Evolutionary conservation across 2,113 vertebrate species (phyloP), one percentile per base, ranked within the genome.

Genomic region (Nothobranchius furzeri): DNA sequence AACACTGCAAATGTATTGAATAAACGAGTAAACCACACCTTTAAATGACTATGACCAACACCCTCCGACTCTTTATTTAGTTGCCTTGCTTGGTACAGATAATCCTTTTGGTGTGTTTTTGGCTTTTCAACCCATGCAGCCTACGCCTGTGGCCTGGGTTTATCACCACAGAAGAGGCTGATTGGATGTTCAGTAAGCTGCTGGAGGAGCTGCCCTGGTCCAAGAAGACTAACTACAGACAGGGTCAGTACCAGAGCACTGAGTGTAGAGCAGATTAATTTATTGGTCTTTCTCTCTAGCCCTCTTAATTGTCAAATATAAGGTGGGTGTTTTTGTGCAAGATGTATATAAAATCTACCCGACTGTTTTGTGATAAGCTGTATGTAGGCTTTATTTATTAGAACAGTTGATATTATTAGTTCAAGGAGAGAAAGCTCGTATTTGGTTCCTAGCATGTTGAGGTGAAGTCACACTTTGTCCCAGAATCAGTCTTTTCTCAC

Each of bases 141-240:
- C 86, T 98, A 61, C 68, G 74, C 58, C 91, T 99, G 62, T 76
- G 93, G 85, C 95, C 95, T 70, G 92, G 90, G 25, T 98, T 98
- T 79, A 83, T 99, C 71, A 83, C 92, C 7, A 60, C 85, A 3
- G 88, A 93, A 52, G 93, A 99, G 86, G 96, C 95, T 1, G 93
- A 97, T 88, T 95, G 95, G 93, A 92, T 95, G 78, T 94, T 98
- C 85, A 93, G 94, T 72, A 95, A 92, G 0, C 94, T 99, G 43
- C 83, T 94, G 1, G 90, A 79, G 30, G 95, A 96, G 65, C 75
- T 98, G 50, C 97, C 96, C 11, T 99, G 98, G 98, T 91, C 93
- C 36, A 96, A 97, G 88, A 93, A 96, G 85, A 95, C 93, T 13
- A 96, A 95, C 80, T 15, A 92, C 87, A 92, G 92, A 64, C 91